Conservation (phyloP, 2,113 vertebrate species). For the Lucifuga dentata region DNA sequence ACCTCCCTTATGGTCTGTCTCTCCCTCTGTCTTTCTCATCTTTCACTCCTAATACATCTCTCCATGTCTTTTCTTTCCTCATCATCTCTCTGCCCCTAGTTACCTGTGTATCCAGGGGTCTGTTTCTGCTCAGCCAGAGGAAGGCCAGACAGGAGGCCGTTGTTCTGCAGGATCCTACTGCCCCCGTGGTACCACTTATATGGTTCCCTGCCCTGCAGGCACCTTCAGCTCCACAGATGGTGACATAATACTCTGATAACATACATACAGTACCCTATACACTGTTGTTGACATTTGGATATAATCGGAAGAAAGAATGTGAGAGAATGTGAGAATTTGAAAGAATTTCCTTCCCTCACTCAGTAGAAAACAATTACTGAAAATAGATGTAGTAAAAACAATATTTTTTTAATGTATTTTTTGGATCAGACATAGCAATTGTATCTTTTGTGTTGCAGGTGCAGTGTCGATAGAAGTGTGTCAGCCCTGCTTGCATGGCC, state of each 20-base stretch:
- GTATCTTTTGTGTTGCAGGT: constrained; percentile 60
- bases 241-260: constrained; percentile 46
- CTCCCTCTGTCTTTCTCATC: constrained; percentile 35
- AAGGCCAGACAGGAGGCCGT: constrained; percentile 74
- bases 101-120: constrained; percentile 81
- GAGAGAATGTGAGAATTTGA: no score
- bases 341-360: neutral
- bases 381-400: constrained; percentile 5
- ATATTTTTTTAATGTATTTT: neutral
- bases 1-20: constrained; percentile 25
- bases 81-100: constrained; percentile 59
- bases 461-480: constrained; percentile 72
- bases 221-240: constrained; percentile 82
- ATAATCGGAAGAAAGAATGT: no score
- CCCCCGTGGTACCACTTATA: constrained; percentile 79
- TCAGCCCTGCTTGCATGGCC: constrained; percentile 77
- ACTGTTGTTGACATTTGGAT: constrained; percentile 28
- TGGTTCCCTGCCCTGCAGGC: constrained; percentile 85
- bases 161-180: constrained; percentile 88
- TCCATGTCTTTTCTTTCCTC: constrained; percentile 4
- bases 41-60: no score
- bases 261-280: constrained; percentile 20
- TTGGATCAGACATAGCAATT: neutral
- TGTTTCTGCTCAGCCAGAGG: constrained; percentile 74
- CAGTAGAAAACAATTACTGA: neutral